Conservation (phyloP, 2,113 vertebrate species). For the Actenoides lindsayi region DNA sequence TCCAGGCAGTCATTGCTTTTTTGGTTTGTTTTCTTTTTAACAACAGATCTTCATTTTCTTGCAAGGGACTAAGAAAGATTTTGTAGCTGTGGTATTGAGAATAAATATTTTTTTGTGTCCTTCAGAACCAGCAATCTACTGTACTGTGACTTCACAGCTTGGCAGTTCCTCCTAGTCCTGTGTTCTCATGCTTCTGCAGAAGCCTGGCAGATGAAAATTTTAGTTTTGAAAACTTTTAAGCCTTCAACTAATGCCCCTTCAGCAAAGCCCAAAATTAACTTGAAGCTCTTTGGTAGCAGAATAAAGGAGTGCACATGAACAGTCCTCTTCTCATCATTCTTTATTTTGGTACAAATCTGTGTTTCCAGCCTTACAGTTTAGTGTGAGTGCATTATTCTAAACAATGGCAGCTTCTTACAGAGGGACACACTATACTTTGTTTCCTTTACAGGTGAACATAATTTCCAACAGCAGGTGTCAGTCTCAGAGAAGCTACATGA, state of each 20-base stretch:
- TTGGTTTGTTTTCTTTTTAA: background rate
- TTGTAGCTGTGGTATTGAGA: background rate
- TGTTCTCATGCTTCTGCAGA: background rate
- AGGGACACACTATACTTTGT: background rate
- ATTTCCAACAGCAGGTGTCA: constrained; percentile 15
- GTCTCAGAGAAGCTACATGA: constrained; percentile 39
- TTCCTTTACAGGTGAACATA: constrained; percentile 58
- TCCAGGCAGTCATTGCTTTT: background rate
- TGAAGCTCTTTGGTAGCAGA: background rate
- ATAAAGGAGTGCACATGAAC: background rate
- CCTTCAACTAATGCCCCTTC: background rate
- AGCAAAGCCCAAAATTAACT: background rate
- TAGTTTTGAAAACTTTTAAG: background rate
- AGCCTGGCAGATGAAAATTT: background rate
- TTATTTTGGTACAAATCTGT: background rate
- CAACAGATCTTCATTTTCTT: background rate
- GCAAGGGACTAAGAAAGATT: background rate
- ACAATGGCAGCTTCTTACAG: background rate
- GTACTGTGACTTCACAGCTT: background rate
- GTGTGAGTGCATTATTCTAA: background rate
- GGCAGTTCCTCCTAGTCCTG: background rate
- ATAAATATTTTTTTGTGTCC: background rate
- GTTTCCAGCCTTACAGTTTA: background rate
- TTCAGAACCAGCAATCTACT: background rate
- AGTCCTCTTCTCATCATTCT: background rate